phyloP scores from a whole-genome alignment of 2,888 invertebrate genomes.

The Leptopterna dolabrata region DNA sequence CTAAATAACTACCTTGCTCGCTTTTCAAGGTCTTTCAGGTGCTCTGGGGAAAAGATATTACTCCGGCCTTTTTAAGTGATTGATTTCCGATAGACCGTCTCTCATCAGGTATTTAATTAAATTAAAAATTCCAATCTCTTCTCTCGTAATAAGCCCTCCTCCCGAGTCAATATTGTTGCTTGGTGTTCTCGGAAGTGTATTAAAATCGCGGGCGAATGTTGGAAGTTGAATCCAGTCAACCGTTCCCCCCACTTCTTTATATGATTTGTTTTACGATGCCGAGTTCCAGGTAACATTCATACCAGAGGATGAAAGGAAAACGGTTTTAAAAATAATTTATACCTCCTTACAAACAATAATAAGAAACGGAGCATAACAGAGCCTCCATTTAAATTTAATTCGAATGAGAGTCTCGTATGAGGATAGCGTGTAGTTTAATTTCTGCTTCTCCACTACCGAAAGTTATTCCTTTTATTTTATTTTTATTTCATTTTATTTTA shows the following conservation, averaged over 20 bases:
- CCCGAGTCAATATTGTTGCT: neutral
- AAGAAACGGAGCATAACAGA: too few species aligned
- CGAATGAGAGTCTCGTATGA: too few species aligned
- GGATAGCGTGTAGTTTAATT: too few species aligned
- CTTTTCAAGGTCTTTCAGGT: conserved; percentile 13
- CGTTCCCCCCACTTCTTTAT: neutral
- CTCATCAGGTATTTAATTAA: conserved; percentile 40
- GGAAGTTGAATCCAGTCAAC: neutral
- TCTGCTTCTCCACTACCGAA: too few species aligned
- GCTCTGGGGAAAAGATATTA: conserved; percentile 21
- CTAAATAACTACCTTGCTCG: neutral
- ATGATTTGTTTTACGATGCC: neutral
- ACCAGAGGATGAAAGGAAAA: too few species aligned
- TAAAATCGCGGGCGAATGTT: neutral
- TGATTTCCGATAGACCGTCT: conserved; percentile 32
- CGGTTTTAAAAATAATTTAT: too few species aligned
- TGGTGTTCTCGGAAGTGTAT: neutral
- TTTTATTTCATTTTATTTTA: too few species aligned
- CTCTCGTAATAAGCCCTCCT: neutral
- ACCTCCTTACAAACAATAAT: too few species aligned
- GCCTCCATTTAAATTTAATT: too few species aligned
- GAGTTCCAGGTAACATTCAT: too few species aligned
- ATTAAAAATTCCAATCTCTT: conserved; percentile 42
- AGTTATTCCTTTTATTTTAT: too few species aligned
- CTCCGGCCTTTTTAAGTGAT: conserved; percentile 31